Evolutionary conservation across 1,140 invertebrate species (phyloP), one percentile per base, ranked within the genome.

Genomic region (Riptortus pedestris): DNA sequence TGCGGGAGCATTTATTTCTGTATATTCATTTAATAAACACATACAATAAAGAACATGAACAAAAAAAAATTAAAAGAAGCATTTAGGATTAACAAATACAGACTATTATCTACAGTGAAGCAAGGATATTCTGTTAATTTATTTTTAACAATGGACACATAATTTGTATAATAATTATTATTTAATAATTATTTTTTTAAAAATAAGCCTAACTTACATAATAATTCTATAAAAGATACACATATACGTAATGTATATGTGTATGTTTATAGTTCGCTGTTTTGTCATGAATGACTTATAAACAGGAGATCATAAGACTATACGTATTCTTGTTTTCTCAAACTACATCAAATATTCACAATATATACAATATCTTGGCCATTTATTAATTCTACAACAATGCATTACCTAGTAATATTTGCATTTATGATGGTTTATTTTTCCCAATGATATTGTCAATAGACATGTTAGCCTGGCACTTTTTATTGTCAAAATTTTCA

Each of bases 381-480:
- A 55, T 55, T 55, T 55, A 55, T 24, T 24, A 47, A 14, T 24
- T 24, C 51, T 55, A 55, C 51, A 55, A 55, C 51, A 55, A 55
- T 55, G 51, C 51, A 55, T 55, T 55, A 55, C 26, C 51, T 55
- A 24, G 51, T 55, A 55, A 55, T 55, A 55, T 55, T 55, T 55
- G 51, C 51, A 55, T 55, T 24, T 24, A 24, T 55, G n/a, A 52
- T 22, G 22, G 9, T 16, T 24, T 55, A 24, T 55, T 55, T 55
- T 14, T 7, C 26, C 12, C 26, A 24, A 55, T 24, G 22, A 27
- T 55, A 55, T 55, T 55, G 51, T 55, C 51, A 4, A 2, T 9
- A 27, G 51, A 55, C 24, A 27, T 24, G 22, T 24, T 55, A 24
- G 51, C 51, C 51, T 55, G 51, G 51, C 51, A 55, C 51, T 55